Evolutionary conservation across 2,113 vertebrate genomes (phyloP), one percentile per base, ranked within the genome.

Genomic region (Lepus europaeus): DNA sequence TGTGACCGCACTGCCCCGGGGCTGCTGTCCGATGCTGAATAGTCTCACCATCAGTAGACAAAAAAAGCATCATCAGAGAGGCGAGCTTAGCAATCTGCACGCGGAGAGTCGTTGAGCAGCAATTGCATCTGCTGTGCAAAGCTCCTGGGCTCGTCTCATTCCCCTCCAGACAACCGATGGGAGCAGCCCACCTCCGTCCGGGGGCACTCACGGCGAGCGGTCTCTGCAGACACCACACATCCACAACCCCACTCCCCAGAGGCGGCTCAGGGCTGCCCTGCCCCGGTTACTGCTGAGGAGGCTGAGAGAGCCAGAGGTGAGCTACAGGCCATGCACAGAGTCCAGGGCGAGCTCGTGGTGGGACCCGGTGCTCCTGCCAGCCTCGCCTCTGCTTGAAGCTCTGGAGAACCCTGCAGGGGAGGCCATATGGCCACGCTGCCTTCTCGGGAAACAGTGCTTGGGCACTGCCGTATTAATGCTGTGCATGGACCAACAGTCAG

Each of bases 261-360:
- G 39, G 70, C 27, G 79, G 51, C 61, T 4, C 6, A 59, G 31
- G 72, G 70, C 64, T 85, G 56, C 11, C 49, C 69, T 31, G 31
- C 95, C 83, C 93, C 53, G 59, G 93, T 96, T 81, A 97, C 66
- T 51, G 89, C 72, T 20, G 9, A 61, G 79, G 87, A 87, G 91
- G 69, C 93, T n/a, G 63, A 93, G 93, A 92, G 23, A 70, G 59
- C 9, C 12, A 56, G 61, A 6, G 2, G 56, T 45, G 68, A 1
- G 11, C 20, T 27, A 6, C 90, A 91, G 89, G 83, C 68, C 88
- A n/a, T 0, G 2, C 72, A 11, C 49, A 20, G 74, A 79, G 45
- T 69, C 56, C 39, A 31, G 49, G 56, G 82, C 17, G 70, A 87
- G 53, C 12, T 49, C 56, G 64, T 68, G 72, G 56, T 49, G 29